Percentiles rank a stretch among this genome's conserved stretches.
These are phyloP conservation scores for Imbricaverruca yamaguchii DNA, from an alignment of 2,888 invertebrate genomes.

Conservation along the genomic window DNA sequence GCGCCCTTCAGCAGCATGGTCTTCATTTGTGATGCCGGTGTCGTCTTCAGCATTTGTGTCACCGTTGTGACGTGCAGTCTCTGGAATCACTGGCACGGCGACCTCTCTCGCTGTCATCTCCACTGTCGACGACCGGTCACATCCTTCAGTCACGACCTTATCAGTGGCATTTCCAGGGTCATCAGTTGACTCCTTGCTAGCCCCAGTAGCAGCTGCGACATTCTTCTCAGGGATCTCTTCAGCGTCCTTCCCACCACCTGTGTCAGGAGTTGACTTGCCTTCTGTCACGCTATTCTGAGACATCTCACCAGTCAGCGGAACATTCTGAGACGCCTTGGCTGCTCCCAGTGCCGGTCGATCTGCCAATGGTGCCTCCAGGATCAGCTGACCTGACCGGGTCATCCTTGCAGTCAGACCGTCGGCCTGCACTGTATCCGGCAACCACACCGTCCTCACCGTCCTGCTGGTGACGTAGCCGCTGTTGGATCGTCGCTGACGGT, in stretches of 20 bases:
- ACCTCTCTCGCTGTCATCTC: too few relatives aligned
- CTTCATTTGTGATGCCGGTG: too few relatives aligned
- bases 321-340: too few relatives aligned
- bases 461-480: not conserved
- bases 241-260: not conserved
- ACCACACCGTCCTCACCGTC: not conserved
- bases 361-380: not conserved
- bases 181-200: not conserved
- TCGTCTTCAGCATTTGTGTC: too few relatives aligned
- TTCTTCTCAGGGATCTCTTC: not conserved
- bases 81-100: too few relatives aligned
- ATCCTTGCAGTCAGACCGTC: not conserved
- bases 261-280: not conserved
- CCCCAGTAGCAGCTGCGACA: not conserved
- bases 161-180: too few relatives aligned
- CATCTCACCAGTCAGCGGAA: not conserved
- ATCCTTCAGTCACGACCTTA: too few relatives aligned
- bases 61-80: too few relatives aligned
- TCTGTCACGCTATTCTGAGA: not conserved
- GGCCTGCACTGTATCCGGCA: not conserved
- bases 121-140: too few relatives aligned
- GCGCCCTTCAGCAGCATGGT: too few relatives aligned
- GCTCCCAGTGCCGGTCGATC: too few relatives aligned
- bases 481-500: not conserved
- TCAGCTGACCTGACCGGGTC: not conserved